Evolutionary conservation across 2,113 vertebrate genomes (phyloP).

Genomic region (Anguilla japonica): DNA sequence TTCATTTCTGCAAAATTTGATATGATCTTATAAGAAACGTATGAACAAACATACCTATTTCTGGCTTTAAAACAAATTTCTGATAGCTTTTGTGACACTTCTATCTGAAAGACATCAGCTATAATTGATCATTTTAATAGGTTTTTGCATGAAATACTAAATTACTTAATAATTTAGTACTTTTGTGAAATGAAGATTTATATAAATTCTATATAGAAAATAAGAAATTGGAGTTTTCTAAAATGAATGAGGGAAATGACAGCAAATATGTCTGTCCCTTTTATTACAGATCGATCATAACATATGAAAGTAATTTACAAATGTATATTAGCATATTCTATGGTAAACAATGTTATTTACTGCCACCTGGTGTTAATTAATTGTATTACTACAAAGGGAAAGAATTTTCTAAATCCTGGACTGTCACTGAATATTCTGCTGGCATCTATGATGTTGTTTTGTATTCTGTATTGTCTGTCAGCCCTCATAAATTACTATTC

Average conservation of each 20-base stretch:
- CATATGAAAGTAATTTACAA: not conserved
- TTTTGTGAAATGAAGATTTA: too few species aligned
- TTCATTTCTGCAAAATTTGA: not conserved
- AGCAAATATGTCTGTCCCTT: not conserved
- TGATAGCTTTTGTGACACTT: too few species aligned
- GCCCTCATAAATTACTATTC: not conserved
- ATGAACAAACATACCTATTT: not conserved
- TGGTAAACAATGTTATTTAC: slow-evolving; percentile 46
- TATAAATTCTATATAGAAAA: not conserved
- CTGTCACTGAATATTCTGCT: not conserved
- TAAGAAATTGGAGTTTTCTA: not conserved
- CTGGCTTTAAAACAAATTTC: too few species aligned
- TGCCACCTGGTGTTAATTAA: slow-evolving; percentile 73
- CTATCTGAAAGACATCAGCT: too few species aligned
- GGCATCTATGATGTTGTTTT: not conserved
- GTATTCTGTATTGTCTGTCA: not conserved
- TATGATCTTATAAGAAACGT: not conserved
- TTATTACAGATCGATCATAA: not conserved
- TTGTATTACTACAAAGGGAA: slow-evolving; percentile 16
- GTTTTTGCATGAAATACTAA: too few species aligned
- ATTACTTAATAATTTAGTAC: too few species aligned
- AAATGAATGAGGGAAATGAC: not conserved
- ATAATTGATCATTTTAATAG: too few species aligned
- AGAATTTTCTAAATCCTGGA: not conserved
- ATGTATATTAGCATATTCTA: not conserved